A percentile compares a stretch with the other conserved stretches of the same genome.
Conservation (phyloP, 2,888 invertebrate genomes). For the Alentia gelatinosa region DNA sequence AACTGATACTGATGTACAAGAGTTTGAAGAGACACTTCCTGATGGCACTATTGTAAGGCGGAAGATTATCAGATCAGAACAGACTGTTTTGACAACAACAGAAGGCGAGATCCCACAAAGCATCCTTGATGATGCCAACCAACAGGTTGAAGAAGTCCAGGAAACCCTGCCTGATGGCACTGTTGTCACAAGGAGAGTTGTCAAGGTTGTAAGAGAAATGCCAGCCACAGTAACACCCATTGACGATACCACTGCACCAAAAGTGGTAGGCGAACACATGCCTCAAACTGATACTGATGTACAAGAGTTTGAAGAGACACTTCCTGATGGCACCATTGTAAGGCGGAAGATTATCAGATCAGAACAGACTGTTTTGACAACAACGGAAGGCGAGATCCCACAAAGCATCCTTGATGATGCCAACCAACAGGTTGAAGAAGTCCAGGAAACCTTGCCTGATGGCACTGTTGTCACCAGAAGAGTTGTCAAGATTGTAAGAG, state of each 20-base stretch:
- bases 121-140: neutral
- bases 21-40: constrained; percentile 68
- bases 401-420: neutral
- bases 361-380: constrained; percentile 58
- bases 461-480: neutral
- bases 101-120: neutral
- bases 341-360: constrained; percentile 68
- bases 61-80: neutral
- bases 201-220: no score
- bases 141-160: constrained; percentile 59
- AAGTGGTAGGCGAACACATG: constrained; percentile 60
- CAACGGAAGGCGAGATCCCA: constrained; percentile 54
- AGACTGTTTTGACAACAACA: neutral
- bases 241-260: neutral
- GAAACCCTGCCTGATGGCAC: constrained; percentile 72
- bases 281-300: constrained; percentile 47
- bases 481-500: neutral
- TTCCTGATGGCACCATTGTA: constrained; percentile 72
- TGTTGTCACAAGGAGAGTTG: constrained; percentile 61
- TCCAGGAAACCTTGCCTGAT: constrained; percentile 50
- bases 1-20: no score
- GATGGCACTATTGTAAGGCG: constrained; percentile 71
- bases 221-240: no score
- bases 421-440: neutral
- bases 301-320: constrained; percentile 61